Percentiles rank a stretch among this genome's conserved stretches.
Evolutionary conservation across 2,888 invertebrate species (phyloP).

Genomic region (Acleris sparsana): DNA sequence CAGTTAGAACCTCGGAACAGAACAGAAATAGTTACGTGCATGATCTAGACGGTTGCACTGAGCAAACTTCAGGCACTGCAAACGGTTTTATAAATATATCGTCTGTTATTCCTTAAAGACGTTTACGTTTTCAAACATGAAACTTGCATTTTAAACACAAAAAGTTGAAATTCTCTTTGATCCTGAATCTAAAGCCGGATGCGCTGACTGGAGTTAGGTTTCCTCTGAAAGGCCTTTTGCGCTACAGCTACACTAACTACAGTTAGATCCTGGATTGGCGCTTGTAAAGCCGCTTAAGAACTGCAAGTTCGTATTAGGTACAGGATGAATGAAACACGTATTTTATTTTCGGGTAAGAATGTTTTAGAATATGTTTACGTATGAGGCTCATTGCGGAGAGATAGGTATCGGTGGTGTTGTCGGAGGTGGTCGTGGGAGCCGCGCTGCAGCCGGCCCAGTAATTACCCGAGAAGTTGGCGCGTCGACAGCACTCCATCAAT

Average conservation of each 20-base stretch:
- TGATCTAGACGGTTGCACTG: not conserved
- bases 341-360: not conserved
- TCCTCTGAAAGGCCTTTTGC: constrained; percentile 24
- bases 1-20: not conserved
- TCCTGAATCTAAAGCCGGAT: constrained; percentile 19
- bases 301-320: constrained; percentile 27
- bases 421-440: constrained; percentile 9
- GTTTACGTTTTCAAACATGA: constrained; percentile 22
- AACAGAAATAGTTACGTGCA: not conserved
- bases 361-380: not conserved
- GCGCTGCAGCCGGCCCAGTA: constrained; percentile 50
- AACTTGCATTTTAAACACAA: constrained; percentile 27
- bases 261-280: constrained; percentile 29
- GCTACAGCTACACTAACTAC: not conserved
- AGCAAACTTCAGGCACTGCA: not conserved
- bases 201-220: constrained; percentile 17
- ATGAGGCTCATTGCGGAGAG: not conserved
- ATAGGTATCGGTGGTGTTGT: constrained; percentile 1
- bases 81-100: constrained; percentile 8
- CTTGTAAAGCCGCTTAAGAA: constrained; percentile 35
- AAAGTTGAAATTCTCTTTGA: constrained; percentile 31
- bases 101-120: constrained; percentile 10
- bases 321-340: not conserved
- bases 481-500: constrained; percentile 77
- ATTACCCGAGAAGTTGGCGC: constrained; percentile 72